phyloP scores from a whole-genome alignment of 2,113 vertebrate genomes.

The Hydropotes inermis region DNA sequence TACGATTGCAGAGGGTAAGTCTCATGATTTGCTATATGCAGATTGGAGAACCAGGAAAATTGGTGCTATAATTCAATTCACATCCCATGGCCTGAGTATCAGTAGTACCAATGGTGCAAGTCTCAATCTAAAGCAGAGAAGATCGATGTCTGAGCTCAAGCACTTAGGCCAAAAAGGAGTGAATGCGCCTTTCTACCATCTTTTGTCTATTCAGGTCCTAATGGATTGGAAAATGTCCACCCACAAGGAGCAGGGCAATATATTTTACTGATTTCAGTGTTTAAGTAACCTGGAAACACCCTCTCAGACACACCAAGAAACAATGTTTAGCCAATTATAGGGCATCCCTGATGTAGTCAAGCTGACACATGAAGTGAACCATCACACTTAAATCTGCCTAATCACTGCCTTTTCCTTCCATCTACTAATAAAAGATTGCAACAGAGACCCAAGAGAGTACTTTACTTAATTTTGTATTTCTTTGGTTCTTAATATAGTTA shows the following conservation, averaged over 20 bases:
- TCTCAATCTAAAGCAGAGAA: background rate
- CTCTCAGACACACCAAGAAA: background rate
- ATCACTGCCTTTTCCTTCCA: background rate
- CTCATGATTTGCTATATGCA: background rate
- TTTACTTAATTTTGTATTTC: background rate
- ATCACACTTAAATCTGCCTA: background rate
- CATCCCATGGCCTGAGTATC: background rate
- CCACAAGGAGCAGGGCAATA: background rate
- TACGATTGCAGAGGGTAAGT: background rate
- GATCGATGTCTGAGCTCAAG: background rate
- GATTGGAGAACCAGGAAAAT: background rate
- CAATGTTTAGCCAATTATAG: background rate
- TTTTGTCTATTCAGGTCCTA: background rate
- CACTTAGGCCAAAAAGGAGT: too few relatives aligned
- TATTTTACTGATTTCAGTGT: background rate
- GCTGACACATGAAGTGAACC: background rate
- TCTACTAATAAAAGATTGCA: background rate
- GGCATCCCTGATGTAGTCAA: background rate
- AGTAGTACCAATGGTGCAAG: too few relatives aligned
- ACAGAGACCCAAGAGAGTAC: background rate
- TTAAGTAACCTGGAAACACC: background rate
- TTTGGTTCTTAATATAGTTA: background rate
- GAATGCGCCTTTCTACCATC: background rate
- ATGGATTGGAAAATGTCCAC: background rate
- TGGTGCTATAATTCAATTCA: background rate